phyloP scores from a whole-genome alignment of 1,140 invertebrate genomes.

The Camponotus floridanus region DNA sequence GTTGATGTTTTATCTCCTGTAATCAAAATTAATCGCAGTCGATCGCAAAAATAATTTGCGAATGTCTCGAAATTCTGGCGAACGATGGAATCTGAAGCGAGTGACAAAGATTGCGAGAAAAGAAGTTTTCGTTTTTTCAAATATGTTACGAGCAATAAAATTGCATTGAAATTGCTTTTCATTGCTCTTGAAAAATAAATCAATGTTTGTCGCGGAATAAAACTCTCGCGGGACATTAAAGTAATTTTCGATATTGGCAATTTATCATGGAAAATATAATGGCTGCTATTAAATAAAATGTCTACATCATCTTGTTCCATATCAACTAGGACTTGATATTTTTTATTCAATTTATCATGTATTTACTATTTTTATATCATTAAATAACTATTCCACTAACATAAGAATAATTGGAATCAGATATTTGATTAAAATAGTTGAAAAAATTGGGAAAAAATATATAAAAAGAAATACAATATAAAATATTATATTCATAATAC shows the following conservation, averaged over 20 bases:
- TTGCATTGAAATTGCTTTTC: neutral
- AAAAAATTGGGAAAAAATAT: too few relatives aligned
- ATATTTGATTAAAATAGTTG: too few relatives aligned
- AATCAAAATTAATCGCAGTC: conserved; percentile 47
- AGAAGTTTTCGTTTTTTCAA: neutral
- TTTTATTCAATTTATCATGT: neutral
- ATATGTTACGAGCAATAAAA: conserved; percentile 9
- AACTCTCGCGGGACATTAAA: neutral
- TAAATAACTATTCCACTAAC: too few relatives aligned
- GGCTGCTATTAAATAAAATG: neutral
- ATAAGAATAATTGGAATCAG: too few relatives aligned
- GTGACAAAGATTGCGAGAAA: neutral
- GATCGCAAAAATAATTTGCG: conserved; percentile 45
- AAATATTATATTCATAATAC: too few relatives aligned
- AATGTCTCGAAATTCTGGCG: neutral
- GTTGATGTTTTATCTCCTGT: conserved; percentile 4
- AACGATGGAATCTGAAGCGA: neutral
- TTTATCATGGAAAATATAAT: neutral
- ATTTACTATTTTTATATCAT: neutral
- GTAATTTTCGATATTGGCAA: neutral
- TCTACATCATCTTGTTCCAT: neutral
- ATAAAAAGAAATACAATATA: too few relatives aligned
- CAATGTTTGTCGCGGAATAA: neutral
- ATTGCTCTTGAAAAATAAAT: neutral
- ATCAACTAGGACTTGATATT: neutral